Percentiles rank a stretch among this genome's conserved stretches.
Evolutionary conservation across 2,113 vertebrate genomes (phyloP).

Genomic region (Pterophyllum scalare): DNA sequence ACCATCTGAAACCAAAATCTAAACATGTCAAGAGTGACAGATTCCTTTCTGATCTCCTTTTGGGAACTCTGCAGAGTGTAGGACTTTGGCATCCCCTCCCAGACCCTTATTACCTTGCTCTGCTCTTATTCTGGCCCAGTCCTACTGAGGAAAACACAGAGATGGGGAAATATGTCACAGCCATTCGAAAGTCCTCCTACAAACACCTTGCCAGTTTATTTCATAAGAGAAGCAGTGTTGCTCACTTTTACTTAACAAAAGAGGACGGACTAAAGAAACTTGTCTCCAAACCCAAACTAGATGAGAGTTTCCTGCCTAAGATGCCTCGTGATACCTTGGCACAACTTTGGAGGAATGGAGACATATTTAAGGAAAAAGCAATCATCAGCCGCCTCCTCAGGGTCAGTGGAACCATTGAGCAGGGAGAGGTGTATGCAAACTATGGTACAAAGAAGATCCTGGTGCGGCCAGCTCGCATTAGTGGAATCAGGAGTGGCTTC

Average conservation of each 20-base stretch:
- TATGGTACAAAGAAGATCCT: constrained; percentile 55
- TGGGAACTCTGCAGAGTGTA: constrained; percentile 42
- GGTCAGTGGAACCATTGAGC: constrained; percentile 55
- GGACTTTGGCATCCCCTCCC: constrained; percentile 29
- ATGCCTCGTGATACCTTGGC: not conserved
- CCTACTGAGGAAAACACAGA: constrained; percentile 10
- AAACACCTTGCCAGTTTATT: constrained; percentile 3
- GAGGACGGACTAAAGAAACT: constrained; percentile 45
- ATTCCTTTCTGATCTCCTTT: not conserved
- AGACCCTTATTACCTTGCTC: constrained; percentile 65
- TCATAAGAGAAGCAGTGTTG: constrained; percentile 44
- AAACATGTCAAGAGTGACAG: constrained; percentile 16
- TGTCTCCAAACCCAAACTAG: constrained; percentile 50
- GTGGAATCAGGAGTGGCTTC: constrained; percentile 48
- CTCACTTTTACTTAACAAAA: constrained; percentile 56
- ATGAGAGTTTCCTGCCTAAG: constrained; percentile 40
- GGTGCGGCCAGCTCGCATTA: constrained; percentile 52
- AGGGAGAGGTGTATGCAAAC: constrained; percentile 43
- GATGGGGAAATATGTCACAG: constrained; percentile 49
- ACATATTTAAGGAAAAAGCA: constrained; percentile 60
- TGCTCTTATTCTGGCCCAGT: constrained; percentile 70
- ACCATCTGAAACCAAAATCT: constrained; percentile 12
- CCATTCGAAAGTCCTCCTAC: constrained; percentile 35
- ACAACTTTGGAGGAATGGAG: constrained; percentile 61
- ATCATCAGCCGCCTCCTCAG: constrained; percentile 44